Percentiles rank a stretch among this genome's conserved stretches.
Evolutionary conservation across 2,888 invertebrate species (phyloP).

Genomic region (Notocelia uddmanniana): DNA sequence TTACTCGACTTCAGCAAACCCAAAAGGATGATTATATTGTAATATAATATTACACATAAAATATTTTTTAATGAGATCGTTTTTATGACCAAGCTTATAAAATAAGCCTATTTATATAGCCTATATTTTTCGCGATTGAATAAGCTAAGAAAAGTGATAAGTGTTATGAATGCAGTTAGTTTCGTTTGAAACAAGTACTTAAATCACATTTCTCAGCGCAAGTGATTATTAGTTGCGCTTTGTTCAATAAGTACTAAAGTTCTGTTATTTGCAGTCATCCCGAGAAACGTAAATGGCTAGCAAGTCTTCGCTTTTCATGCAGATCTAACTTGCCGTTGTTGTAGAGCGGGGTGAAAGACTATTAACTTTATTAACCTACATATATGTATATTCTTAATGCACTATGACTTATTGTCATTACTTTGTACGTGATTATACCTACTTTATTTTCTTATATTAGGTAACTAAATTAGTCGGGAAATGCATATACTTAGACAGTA

Average conservation of each 20-base stretch:
- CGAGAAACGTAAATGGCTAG: background rate
- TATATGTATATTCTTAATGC: no score
- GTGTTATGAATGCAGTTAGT: background rate
- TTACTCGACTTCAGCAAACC: no score
- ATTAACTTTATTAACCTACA: background rate
- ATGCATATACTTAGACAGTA: no score
- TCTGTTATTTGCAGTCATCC: slow-evolving; percentile 7
- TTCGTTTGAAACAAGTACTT: background rate
- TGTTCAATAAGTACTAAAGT: slow-evolving; percentile 26
- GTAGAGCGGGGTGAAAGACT: background rate
- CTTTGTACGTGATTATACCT: background rate
- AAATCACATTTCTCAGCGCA: background rate
- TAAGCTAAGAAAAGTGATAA: background rate
- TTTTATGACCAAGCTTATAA: no score
- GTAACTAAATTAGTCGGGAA: no score
- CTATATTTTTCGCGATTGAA: no score
- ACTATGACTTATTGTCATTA: background rate
- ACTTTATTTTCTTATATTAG: no score
- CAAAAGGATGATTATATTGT: no score
- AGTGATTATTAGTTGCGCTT: background rate
- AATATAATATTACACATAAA: no score
- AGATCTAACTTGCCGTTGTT: slow-evolving; percentile 9
- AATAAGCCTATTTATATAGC: no score
- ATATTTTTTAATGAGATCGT: no score
- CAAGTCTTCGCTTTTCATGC: background rate